A percentile compares a stretch with the other conserved stretches of the same genome.
Evolutionary conservation across 2,113 vertebrate species (phyloP).

Genomic region (Pachypanchax playfairii): DNA sequence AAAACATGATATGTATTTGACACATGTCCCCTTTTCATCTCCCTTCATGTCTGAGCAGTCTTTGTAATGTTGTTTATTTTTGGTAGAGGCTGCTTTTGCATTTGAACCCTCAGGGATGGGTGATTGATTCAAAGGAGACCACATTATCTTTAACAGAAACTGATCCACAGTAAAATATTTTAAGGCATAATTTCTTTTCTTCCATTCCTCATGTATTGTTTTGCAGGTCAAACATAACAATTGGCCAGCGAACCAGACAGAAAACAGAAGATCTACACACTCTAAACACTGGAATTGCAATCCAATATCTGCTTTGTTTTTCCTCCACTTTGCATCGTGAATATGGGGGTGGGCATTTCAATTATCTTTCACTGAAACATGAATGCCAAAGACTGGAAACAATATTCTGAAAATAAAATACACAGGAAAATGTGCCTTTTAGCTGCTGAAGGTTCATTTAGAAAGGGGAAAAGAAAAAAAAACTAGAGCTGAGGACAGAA

Average conservation of each 20-base stretch:
- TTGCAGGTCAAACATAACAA: conserved; percentile 14
- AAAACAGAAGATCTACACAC: conserved; percentile 35
- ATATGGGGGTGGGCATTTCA: conserved; percentile 58
- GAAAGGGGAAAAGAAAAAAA: background rate
- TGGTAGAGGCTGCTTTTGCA: conserved; percentile 42
- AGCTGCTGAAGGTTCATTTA: conserved; percentile 34
- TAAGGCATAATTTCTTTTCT: background rate
- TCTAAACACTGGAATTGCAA: conserved; percentile 68
- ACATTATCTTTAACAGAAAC: conserved; percentile 15
- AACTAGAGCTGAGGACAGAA: too few species aligned
- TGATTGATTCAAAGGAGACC: conserved; percentile 33
- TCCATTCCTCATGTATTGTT: background rate
- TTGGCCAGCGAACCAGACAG: conserved; percentile 36
- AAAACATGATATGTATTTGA: conserved; percentile 70
- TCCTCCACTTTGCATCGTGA: conserved; percentile 51
- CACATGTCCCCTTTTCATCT: conserved; percentile 67
- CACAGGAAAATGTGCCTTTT: conserved; percentile 18
- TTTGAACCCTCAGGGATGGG: conserved; percentile 23
- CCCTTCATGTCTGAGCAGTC: conserved; percentile 45
- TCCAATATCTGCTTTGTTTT: conserved; percentile 61
- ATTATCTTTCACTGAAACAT: conserved; percentile 59
- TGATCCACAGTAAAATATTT: too few species aligned
- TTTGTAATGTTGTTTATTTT: conserved; percentile 64
- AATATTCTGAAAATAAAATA: conserved; percentile 4
- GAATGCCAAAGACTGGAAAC: conserved; percentile 41